These are phyloP conservation scores for Steinernema scapterisci DNA, from an alignment of 2,888 invertebrate species.

Conservation along the genomic window DNA sequence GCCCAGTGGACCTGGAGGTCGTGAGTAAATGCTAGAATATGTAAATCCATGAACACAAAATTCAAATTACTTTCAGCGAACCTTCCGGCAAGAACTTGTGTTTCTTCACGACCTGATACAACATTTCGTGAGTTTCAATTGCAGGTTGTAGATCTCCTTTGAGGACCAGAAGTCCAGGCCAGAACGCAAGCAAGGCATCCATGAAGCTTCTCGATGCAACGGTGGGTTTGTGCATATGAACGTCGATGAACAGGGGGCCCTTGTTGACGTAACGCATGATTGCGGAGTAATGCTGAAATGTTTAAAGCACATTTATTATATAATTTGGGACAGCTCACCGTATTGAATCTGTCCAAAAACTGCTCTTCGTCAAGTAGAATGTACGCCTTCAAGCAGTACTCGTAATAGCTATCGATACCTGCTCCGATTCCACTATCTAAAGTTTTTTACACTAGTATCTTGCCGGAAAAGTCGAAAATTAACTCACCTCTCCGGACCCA, in stretches of 20 bases:
- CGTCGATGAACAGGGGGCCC: conserved; percentile 91
- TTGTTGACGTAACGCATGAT: conserved; percentile 82
- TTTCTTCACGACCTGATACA: conserved; percentile 94
- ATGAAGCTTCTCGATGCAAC: conserved; percentile 92
- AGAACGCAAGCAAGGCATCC: conserved; percentile 95
- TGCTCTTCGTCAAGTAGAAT: conserved; percentile 87
- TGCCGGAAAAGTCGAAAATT: conserved; percentile 27
- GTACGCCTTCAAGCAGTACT: conserved; percentile 85
- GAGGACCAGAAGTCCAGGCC: conserved; percentile 86
- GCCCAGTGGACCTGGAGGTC: conserved; percentile 99
- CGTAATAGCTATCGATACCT: conserved; percentile 97
- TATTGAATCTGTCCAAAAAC: conserved; percentile 88
- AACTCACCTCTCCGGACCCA: conserved; percentile 82
- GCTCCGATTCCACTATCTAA: conserved; percentile 95
- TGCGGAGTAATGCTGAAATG: conserved; percentile 63
- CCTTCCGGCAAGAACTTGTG: conserved; percentile 93
- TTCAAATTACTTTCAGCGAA: conserved; percentile 46
- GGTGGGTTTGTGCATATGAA: conserved; percentile 90
- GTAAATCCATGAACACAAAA: not conserved
- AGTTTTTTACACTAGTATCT: conserved; percentile 27
- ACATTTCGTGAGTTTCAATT: conserved; percentile 98
- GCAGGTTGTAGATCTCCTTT: conserved; percentile 93
- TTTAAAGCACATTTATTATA: not conserved
- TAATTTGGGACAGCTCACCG: conserved; percentile 50
- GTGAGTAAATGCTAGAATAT: conserved; percentile 81